phyloP scores from a whole-genome alignment of 2,888 invertebrate species.

The Drosophila dives region DNA sequence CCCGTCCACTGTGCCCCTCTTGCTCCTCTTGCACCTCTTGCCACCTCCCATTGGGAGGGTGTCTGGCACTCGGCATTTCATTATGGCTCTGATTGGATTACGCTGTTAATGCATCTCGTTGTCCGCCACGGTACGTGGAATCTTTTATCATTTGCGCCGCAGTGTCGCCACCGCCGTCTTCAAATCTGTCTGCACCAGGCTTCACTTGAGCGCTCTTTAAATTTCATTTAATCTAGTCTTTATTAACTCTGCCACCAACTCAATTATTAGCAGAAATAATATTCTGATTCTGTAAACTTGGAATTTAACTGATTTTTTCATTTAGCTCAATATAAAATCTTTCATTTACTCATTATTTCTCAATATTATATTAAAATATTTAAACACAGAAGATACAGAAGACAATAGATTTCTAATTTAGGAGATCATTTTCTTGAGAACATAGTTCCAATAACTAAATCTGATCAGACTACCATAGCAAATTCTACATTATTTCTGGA shows the following conservation, averaged over 20 bases:
- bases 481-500: not conserved
- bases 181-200: not conserved
- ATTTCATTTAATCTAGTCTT: not conserved
- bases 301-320: not conserved
- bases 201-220: slow-evolving; percentile 3
- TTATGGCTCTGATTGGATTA: slow-evolving; percentile 73
- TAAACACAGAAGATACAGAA: not conserved
- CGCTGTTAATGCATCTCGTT: slow-evolving; percentile 67
- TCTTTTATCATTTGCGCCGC: slow-evolving; percentile 14
- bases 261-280: not conserved
- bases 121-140: slow-evolving; percentile 13
- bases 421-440: not conserved
- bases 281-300: not conserved
- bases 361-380: not conserved
- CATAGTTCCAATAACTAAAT: not conserved
- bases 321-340: not conserved
- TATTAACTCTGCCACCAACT: not conserved
- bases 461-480: not conserved
- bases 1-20: not conserved
- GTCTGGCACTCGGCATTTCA: slow-evolving; percentile 63
- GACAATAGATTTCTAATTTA: no score
- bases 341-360: not conserved
- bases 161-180: slow-evolving; percentile 5
- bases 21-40: not conserved
- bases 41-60: slow-evolving; percentile 17